Conservation (phyloP, 2,113 vertebrate species). For the Sterna hirundo region DNA sequence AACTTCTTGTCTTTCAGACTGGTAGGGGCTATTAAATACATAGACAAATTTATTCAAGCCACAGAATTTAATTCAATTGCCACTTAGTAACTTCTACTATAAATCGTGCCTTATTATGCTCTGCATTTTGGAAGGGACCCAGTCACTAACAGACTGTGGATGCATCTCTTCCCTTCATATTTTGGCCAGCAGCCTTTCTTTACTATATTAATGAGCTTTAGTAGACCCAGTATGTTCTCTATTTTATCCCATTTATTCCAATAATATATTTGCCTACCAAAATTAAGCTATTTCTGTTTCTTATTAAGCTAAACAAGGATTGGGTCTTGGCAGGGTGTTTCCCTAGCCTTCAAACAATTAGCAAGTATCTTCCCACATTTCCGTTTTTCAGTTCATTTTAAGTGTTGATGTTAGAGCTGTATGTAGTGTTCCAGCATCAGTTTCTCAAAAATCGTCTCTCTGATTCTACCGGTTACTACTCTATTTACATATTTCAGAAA, state of each 20-base stretch:
- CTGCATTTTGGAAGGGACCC: background rate
- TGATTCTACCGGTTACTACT: background rate
- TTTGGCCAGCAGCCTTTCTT: background rate
- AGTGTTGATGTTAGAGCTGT: background rate
- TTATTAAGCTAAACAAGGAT: background rate
- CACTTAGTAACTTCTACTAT: background rate
- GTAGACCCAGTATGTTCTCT: background rate
- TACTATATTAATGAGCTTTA: background rate
- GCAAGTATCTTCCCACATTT: background rate
- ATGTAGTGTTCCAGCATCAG: background rate
- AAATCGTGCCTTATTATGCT: background rate
- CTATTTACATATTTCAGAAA: background rate
- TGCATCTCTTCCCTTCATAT: background rate
- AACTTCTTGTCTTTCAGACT: background rate
- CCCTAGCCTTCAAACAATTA: background rate
- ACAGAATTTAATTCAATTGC: background rate
- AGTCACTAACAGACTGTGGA: background rate
- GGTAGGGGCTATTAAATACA: background rate
- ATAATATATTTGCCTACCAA: background rate
- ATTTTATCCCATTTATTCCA: background rate
- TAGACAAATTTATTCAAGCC: background rate
- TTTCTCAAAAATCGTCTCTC: background rate
- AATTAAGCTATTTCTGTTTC: background rate
- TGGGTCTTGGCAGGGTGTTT: background rate
- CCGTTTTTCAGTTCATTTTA: background rate